phyloP scores from a whole-genome alignment of 2,888 invertebrate genomes.

The Drosophila neotestacea region DNA sequence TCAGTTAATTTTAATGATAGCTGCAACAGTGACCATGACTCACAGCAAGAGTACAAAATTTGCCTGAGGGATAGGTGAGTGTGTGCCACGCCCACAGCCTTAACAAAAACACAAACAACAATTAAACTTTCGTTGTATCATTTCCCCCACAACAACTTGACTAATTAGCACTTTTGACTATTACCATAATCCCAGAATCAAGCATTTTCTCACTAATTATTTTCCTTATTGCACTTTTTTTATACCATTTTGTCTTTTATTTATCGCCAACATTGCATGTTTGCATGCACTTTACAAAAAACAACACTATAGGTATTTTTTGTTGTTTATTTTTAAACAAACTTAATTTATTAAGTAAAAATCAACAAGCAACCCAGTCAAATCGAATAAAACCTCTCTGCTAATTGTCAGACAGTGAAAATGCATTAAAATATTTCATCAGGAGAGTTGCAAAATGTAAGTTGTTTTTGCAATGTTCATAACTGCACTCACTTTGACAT shows the following conservation, averaged over 20 bases:
- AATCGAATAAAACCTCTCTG: background rate
- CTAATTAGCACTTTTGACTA: conserved; percentile 33
- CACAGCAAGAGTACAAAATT: conserved; percentile 82
- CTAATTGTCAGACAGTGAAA: conserved; percentile 44
- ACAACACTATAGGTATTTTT: background rate
- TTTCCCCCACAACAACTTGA: conserved; percentile 6
- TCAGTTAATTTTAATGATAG: conserved; percentile 62
- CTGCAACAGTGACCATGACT: conserved; percentile 70
- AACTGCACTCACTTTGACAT: background rate
- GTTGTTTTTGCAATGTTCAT: background rate
- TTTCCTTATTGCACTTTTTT: conserved; percentile 3
- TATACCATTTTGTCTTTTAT: conserved; percentile 9
- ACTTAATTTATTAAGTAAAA: conserved; percentile 74
- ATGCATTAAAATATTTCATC: conserved; percentile 53
- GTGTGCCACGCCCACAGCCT: conserved; percentile 62
- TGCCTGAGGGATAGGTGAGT: conserved; percentile 85
- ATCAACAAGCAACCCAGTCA: conserved; percentile 38
- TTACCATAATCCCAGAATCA: conserved; percentile 25
- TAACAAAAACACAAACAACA: background rate
- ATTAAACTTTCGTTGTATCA: background rate
- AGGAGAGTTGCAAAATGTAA: conserved; percentile 2
- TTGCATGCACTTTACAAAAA: conserved; percentile 49
- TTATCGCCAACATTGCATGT: conserved; percentile 56
- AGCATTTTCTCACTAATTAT: conserved; percentile 6
- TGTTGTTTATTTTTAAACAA: conserved; percentile 44